phyloP scores from a whole-genome alignment of 2,797 vertebrate species.

The Loriculus beryllinus region DNA sequence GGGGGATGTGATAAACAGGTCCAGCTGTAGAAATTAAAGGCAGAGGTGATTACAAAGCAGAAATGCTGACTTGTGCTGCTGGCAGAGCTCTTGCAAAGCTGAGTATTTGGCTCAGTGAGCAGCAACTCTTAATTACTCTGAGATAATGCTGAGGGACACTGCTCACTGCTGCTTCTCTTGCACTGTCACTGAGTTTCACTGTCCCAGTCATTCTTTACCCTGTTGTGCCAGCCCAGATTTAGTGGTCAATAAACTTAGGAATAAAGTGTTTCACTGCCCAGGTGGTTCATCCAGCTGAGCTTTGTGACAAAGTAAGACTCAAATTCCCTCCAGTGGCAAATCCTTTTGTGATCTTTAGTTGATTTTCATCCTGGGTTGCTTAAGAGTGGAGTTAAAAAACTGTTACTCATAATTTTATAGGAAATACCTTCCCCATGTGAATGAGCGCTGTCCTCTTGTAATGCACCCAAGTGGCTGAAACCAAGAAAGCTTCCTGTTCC shows the following conservation, averaged over 20 bases:
- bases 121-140: background rate
- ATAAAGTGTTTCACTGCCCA: background rate
- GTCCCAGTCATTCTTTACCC: background rate
- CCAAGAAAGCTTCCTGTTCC: background rate
- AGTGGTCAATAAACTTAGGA: background rate
- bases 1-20: conserved; percentile 1
- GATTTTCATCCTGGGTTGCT: background rate
- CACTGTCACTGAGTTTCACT: background rate
- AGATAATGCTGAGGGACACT: background rate
- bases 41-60: background rate
- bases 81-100: background rate
- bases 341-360: background rate
- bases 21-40: conserved; percentile 32
- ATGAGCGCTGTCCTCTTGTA: background rate
- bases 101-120: background rate
- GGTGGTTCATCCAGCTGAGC: background rate
- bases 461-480: background rate
- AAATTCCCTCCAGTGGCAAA: background rate
- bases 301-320: background rate
- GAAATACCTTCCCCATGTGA: background rate
- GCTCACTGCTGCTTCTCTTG: background rate
- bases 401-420: background rate
- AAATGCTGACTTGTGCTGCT: background rate
- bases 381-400: background rate
- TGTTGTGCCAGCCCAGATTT: background rate